Percentiles rank a stretch among this genome's conserved stretches.
These are phyloP conservation scores for Neotoxoptera formosana DNA, from an alignment of 1,140 invertebrate species.

Conservation along the genomic window DNA sequence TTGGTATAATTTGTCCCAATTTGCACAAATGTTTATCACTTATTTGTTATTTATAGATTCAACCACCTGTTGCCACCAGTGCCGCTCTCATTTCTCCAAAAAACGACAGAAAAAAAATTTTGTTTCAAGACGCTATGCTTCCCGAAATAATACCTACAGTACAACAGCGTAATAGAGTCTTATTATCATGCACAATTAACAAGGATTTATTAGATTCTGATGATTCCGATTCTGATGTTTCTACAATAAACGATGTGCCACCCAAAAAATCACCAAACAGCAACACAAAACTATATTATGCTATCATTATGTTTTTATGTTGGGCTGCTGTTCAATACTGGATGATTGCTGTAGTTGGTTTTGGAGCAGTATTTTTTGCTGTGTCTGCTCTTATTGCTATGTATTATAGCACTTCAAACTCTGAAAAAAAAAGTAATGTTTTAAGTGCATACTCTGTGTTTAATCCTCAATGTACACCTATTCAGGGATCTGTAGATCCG, in stretches of 20 bases:
- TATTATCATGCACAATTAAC: background rate
- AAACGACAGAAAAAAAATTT: constrained; percentile 21
- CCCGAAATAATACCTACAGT: background rate
- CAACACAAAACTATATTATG: background rate
- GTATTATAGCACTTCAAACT: constrained; percentile 82
- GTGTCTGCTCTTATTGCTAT: constrained; percentile 81
- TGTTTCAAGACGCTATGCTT: background rate
- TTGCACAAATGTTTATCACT: background rate
- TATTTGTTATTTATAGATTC: background rate
- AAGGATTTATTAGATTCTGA: background rate
- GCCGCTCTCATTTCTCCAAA: background rate
- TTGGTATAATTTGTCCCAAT: background rate
- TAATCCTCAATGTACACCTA: constrained; percentile 90
- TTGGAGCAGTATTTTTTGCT: constrained; percentile 90
- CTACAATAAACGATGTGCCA: background rate
- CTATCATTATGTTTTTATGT: background rate
- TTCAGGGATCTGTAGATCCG: constrained; percentile 93
- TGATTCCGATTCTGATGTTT: constrained; percentile 28
- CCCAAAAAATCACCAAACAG: background rate
- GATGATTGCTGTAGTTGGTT: constrained; percentile 70
- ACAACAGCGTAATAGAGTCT: constrained; percentile 29
- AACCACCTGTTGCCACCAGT: too few species aligned
- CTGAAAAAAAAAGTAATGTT: constrained; percentile 75
- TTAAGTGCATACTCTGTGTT: constrained; percentile 97
- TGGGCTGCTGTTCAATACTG: constrained; percentile 42